A percentile compares a stretch with the other conserved stretches of the same genome.
Evolutionary conservation across 2,888 invertebrate genomes (phyloP).

Genomic region (Drosophila niveifrons): DNA sequence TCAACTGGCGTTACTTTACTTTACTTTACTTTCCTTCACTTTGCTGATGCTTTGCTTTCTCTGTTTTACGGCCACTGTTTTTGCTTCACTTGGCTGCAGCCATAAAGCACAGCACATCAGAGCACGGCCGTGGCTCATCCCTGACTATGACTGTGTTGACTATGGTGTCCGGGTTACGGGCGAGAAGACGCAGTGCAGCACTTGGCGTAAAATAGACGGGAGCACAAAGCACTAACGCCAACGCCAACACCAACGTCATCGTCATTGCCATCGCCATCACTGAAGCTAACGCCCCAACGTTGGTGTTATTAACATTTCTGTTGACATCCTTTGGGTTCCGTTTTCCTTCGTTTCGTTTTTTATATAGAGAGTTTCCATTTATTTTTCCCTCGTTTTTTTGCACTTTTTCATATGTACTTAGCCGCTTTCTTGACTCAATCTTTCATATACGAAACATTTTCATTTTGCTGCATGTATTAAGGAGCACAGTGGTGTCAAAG

Average conservation of each 20-base stretch:
- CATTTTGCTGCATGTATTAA: slow-evolving; percentile 49
- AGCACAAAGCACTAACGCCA: slow-evolving; percentile 38
- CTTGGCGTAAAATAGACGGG: slow-evolving; percentile 51
- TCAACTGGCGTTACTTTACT: slow-evolving; percentile 61
- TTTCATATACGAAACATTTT: slow-evolving; percentile 61
- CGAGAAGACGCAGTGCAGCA: slow-evolving; percentile 41
- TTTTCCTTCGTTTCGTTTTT: slow-evolving; percentile 29
- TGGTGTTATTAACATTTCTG: slow-evolving; percentile 78
- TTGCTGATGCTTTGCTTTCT: slow-evolving; percentile 29
- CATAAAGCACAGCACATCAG: slow-evolving; percentile 47
- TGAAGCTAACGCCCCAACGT: slow-evolving; percentile 35
- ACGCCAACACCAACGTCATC: slow-evolving; percentile 23
- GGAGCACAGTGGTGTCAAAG: slow-evolving; percentile 25
- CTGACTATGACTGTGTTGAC: slow-evolving; percentile 4
- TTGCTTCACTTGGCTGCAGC: slow-evolving; percentile 55
- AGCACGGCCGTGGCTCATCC: slow-evolving; percentile 27
- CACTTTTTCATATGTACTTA: slow-evolving; percentile 55
- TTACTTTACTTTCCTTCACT: slow-evolving; percentile 35
- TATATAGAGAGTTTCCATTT: slow-evolving; percentile 17
- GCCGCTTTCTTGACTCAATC: slow-evolving; percentile 60
- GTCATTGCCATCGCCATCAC: slow-evolving; percentile 18
- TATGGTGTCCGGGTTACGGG: slow-evolving; percentile 14
- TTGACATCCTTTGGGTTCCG: slow-evolving; percentile 70
- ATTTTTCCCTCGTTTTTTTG: slow-evolving; percentile 32
- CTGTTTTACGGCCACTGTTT: slow-evolving; percentile 62